phyloP scores from a whole-genome alignment of 2,113 vertebrate genomes.

The Hiodon alosoides region DNA sequence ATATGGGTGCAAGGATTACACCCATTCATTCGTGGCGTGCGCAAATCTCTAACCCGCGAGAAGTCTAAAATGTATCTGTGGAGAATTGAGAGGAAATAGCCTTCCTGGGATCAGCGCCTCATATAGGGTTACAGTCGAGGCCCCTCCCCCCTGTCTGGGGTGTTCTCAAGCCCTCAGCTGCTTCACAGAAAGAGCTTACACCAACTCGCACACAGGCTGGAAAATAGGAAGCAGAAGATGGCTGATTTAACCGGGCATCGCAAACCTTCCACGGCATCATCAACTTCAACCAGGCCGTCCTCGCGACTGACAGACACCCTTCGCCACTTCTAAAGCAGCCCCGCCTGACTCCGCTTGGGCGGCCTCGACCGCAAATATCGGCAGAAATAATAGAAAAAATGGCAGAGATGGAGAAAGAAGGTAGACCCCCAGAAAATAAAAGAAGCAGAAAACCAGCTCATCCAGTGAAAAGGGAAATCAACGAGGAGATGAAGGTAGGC shows the following conservation, averaged over 20 bases:
- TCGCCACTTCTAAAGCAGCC: constrained; percentile 66
- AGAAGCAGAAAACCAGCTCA: constrained; percentile 92
- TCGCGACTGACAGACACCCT: constrained; percentile 62
- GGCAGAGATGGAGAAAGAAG: constrained; percentile 99
- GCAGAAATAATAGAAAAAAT: constrained; percentile 78
- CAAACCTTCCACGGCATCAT: constrained; percentile 67
- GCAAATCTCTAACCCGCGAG: constrained; percentile 21
- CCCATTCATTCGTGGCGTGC: constrained; percentile 29
- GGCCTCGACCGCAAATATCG: constrained; percentile 56
- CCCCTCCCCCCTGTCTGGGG: constrained; percentile 70
- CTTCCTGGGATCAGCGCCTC: constrained; percentile 63
- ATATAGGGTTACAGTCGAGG: constrained; percentile 71
- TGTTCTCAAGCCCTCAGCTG: constrained; percentile 70
- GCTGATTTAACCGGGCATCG: constrained; percentile 74
- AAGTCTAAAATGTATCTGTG: constrained; percentile 44
- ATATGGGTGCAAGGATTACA: constrained; percentile 26
- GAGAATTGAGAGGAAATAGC: constrained; percentile 64
- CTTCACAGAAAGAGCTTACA: constrained; percentile 66
- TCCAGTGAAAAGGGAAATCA: constrained; percentile 97
- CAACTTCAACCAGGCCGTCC: constrained; percentile 57
- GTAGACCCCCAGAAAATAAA: constrained; percentile 98
- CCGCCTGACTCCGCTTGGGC: constrained; percentile 35
- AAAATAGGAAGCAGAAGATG: constrained; percentile 79
- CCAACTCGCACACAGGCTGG: constrained; percentile 61
- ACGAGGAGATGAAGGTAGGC: constrained; percentile 98